These are phyloP conservation scores for Eospalax fontanierii DNA, from an alignment of 2,797 vertebrate species.

Conservation along the genomic window DNA sequence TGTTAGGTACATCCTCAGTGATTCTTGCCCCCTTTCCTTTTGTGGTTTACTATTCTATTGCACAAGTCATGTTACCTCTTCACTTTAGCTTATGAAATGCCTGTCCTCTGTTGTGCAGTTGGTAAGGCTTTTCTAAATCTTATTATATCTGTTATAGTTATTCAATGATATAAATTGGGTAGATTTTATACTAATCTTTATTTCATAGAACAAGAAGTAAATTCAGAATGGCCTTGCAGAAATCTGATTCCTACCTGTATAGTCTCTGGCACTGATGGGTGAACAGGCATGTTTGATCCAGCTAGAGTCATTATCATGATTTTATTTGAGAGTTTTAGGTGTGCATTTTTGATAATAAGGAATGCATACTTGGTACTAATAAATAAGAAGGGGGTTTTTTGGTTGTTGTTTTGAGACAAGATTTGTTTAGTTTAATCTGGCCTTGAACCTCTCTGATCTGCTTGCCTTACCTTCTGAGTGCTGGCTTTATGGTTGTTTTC, in stretches of 20 bases:
- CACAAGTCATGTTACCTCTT: not conserved
- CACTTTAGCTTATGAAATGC: not conserved
- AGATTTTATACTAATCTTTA: constrained; percentile 14
- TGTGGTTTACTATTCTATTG: not conserved
- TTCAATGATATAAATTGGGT: not conserved
- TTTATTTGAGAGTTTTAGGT: constrained; percentile 17
- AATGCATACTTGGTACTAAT: constrained; percentile 13
- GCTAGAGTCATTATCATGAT: not conserved
- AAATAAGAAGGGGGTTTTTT: not conserved
- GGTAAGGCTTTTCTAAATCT: not conserved
- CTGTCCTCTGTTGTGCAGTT: not conserved
- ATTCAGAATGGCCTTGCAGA: not conserved
- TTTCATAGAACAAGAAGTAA: constrained; percentile 26
- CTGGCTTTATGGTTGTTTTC: too few species aligned
- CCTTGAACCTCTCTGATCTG: not conserved
- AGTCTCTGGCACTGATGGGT: not conserved
- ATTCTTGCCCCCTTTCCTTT: not conserved
- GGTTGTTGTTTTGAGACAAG: not conserved
- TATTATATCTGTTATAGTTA: constrained; percentile 18
- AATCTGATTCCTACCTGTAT: not conserved
- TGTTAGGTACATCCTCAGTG: not conserved
- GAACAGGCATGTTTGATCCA: not conserved
- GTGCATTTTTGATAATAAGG: constrained; percentile 35
- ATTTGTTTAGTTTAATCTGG: not conserved
- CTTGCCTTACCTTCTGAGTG: not conserved